Percentiles rank a stretch among this genome's conserved stretches.
These are phyloP conservation scores for Gonatopus flavifemur DNA, from an alignment of 1,140 invertebrate genomes.

Conservation along the genomic window DNA sequence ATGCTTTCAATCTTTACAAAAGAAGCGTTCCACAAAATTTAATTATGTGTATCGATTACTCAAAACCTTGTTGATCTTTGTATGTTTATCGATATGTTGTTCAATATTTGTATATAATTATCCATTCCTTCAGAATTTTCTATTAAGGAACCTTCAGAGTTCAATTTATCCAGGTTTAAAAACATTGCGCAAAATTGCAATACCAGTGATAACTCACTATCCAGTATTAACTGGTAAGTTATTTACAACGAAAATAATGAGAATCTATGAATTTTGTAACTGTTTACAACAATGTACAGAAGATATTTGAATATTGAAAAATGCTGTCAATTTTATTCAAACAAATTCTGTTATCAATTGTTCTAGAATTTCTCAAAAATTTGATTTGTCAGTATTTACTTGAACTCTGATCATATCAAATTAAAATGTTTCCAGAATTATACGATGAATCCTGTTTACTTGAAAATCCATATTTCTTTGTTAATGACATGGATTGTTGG, in stretches of 20 bases:
- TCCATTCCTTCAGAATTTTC: slow-evolving; percentile 58
- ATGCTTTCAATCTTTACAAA: slow-evolving; percentile 53
- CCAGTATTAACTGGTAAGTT: slow-evolving; percentile 65
- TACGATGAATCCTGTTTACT: slow-evolving; percentile 79
- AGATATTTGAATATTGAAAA: not conserved
- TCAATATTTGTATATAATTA: slow-evolving; percentile 48
- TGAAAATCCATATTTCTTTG: slow-evolving; percentile 74
- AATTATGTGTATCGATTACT: slow-evolving; percentile 9
- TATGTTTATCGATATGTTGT: slow-evolving; percentile 29
- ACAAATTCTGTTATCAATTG: not conserved
- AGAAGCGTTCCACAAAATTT: slow-evolving; percentile 25
- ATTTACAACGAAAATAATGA: not conserved
- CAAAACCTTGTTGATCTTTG: slow-evolving; percentile 17
- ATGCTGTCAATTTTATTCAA: not conserved
- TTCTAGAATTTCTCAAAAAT: not conserved
- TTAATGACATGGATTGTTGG: slow-evolving; percentile 75
- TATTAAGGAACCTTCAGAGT: slow-evolving; percentile 68
- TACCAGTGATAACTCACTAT: slow-evolving; percentile 65
- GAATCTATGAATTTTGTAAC: not conserved
- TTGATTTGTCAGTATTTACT: not conserved
- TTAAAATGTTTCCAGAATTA: slow-evolving; percentile 61
- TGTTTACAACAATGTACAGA: not conserved
- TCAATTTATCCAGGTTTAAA: slow-evolving; percentile 70
- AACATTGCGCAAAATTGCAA: slow-evolving; percentile 62
- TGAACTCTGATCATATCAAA: not conserved